These are phyloP conservation scores for Dermolepida albohirtum DNA, from an alignment of 2,888 invertebrate genomes.

Conservation along the genomic window DNA sequence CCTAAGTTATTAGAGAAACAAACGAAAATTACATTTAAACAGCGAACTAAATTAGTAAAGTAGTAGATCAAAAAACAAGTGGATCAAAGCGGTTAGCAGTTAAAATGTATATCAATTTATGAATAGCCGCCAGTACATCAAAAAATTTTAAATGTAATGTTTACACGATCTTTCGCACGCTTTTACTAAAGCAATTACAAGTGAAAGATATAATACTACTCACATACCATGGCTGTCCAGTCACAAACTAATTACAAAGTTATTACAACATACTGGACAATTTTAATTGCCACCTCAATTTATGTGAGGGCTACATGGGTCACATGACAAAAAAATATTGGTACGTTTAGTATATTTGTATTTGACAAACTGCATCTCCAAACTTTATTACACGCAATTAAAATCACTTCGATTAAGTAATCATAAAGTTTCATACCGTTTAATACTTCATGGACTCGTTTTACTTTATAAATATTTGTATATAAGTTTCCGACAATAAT, in stretches of 20 bases:
- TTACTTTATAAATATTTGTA: conserved; percentile 19
- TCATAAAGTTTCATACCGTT: conserved; percentile 15
- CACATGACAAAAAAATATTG: conserved; percentile 19
- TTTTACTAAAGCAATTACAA: no score
- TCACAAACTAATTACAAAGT: conserved; percentile 4
- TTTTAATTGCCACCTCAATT: conserved; percentile 14
- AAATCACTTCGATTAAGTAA: conserved; percentile 11
- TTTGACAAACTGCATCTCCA: conserved; percentile 28
- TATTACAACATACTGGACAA: conserved; percentile 8
- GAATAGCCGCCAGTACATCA: no score
- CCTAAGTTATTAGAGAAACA: no score
- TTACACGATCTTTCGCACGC: no score
- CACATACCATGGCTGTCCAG: conserved; percentile 12
- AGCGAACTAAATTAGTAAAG: no score
- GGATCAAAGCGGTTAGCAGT: no score
- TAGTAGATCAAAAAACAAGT: no score
- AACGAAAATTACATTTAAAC: no score
- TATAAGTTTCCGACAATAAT: conserved; percentile 24
- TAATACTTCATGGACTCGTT: conserved; percentile 13
- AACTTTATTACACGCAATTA: conserved; percentile 22
- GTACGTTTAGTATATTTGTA: conserved; percentile 22
- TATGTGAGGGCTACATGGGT: conserved; percentile 20
- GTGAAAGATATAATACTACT: not conserved
- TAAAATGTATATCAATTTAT: no score
- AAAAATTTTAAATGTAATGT: no score